Evolutionary conservation across 2,113 vertebrate genomes (phyloP).

Genomic region (Gracilinanus agilis): DNA sequence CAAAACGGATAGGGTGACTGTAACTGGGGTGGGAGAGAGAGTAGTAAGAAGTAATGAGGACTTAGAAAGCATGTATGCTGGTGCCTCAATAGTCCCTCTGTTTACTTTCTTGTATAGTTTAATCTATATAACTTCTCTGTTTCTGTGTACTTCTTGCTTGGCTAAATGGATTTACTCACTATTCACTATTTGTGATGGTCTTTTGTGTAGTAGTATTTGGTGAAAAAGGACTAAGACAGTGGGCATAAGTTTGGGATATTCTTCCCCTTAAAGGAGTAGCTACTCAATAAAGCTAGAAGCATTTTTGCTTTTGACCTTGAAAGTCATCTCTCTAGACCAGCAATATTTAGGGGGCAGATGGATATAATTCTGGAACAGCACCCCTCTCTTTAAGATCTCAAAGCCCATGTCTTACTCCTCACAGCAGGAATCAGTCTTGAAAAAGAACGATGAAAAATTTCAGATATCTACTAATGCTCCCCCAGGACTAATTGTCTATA

Average conservation of each 20-base stretch:
- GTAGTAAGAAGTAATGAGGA: constrained; percentile 7
- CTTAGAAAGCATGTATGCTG: neutral
- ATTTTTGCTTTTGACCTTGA: neutral
- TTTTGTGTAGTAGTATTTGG: neutral
- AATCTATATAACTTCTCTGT: neutral
- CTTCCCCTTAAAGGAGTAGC: neutral
- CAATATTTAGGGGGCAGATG: neutral
- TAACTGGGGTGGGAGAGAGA: neutral
- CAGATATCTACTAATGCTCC: neutral
- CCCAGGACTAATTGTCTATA: neutral
- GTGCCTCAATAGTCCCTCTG: neutral
- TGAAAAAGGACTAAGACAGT: neutral
- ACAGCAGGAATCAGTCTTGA: neutral
- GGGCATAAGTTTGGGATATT: neutral
- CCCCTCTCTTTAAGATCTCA: neutral
- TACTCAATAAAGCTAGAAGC: neutral
- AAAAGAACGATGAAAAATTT: neutral
- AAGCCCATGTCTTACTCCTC: neutral
- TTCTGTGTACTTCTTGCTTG: neutral
- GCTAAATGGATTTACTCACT: neutral
- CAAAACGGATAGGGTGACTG: neutral
- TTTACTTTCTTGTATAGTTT: neutral
- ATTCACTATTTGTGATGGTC: neutral
- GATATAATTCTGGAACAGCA: neutral
- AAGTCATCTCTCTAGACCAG: neutral